Base-by-base conservation (phyloP, 1,140 invertebrate genomes). In the Condylostylus longicornis region DNA sequence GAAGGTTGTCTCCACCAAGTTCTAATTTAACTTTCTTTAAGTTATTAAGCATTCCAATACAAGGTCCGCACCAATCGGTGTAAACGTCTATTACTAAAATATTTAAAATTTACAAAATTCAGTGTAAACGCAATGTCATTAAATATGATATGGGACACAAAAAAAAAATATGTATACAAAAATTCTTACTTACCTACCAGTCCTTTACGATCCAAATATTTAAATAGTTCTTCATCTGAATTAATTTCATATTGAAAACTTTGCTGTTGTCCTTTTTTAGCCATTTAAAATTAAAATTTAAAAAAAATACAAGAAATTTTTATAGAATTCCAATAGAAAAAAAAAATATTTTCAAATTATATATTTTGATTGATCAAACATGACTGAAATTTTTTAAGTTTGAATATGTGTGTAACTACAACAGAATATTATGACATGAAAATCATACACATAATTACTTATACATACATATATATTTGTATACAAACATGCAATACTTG, bases 51-150 rank as follows among this genome's bases (percentile, higher is more conserved):
- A 93, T 85, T 18, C 79, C 84, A 37, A 75, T 63, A 50, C 87
- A 91, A 1, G 87, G 86, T 6, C 88, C 88, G 53, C 82, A 84
- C 87, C 88, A 93, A 41, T 87, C 83, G n/a, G 86, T 81, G 61
- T 86, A 93, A 18, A 91, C 71, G 57, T 94, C 87, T 15, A 87
- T 69, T 42, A 93, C 86, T 89, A 52, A 27, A 53, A 36, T 39
- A 43, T 44, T 45, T 33, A 40, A 29, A 36, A n/a, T 2, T 21
- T 19, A 5, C 18, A 15, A 22, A 21, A 30, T 17, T 27, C 6
- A 22, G 25, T 18, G 13, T 7, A 9, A 35, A 35, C 13, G 12
- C 13, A 8, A 7, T 36, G 7, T 5, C 6, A 7, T 14, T 23
- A 27, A 15, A 23, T 23, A 12, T 9, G 10, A 31, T 7, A 8